phyloP scores from a whole-genome alignment of 2,888 invertebrate genomes.

The Drosophila paramelanica region DNA sequence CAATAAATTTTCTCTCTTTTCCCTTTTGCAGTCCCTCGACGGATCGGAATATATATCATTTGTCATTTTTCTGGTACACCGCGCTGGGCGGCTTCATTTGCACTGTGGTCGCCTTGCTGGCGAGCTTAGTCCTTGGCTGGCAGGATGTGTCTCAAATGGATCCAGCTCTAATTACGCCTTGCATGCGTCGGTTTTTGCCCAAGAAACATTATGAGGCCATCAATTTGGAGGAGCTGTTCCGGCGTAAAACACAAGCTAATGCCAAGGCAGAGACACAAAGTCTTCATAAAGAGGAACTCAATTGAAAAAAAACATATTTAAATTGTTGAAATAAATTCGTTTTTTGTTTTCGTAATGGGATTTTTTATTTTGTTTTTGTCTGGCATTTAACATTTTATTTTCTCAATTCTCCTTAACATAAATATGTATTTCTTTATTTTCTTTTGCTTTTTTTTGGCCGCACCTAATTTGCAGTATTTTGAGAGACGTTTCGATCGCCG shows the following conservation, averaged over 20 bases:
- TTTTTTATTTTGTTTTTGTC: constrained; percentile 26
- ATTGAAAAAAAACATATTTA: background rate
- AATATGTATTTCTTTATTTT: background rate
- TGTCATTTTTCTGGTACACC: constrained; percentile 91
- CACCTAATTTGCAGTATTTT: constrained; percentile 87
- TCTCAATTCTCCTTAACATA: background rate
- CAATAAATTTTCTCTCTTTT: background rate
- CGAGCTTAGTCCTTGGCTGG: constrained; percentile 86
- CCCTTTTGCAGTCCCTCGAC: constrained; percentile 62
- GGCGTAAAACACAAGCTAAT: constrained; percentile 24
- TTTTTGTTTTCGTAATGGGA: background rate
- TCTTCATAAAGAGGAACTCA: background rate
- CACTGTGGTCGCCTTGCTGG: constrained; percentile 86
- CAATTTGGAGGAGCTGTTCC: constrained; percentile 63
- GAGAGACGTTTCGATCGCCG: constrained; percentile 89
- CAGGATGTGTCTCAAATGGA: constrained; percentile 87
- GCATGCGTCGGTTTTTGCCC: constrained; percentile 86
- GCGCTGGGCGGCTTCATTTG: constrained; percentile 88
- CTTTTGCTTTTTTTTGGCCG: constrained; percentile 19
- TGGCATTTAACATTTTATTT: background rate
- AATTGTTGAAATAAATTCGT: constrained; percentile 14
- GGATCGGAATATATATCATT: constrained; percentile 85
- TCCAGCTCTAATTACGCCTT: constrained; percentile 88
- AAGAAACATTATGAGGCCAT: constrained; percentile 56
- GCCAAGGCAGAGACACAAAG: background rate